Conservation (phyloP, 2,888 invertebrate genomes). For the Stenotaenia linearis region DNA sequence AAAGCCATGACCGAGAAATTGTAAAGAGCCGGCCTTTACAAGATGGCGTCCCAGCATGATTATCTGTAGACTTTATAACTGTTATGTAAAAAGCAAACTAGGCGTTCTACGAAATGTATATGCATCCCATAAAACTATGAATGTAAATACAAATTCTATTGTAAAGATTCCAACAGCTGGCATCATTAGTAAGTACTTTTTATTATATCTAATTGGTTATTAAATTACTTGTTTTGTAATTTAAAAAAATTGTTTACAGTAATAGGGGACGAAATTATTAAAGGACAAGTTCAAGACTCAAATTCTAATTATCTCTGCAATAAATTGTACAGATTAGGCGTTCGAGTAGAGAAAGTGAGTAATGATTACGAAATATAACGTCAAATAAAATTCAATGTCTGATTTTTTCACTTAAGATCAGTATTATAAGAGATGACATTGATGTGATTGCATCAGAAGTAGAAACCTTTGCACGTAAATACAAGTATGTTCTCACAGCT, state of each 20-base stretch:
- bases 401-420: not conserved
- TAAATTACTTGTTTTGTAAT: not conserved
- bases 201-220: not conserved
- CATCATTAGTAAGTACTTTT: slow-evolving; percentile 33
- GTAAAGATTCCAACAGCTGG: slow-evolving; percentile 34
- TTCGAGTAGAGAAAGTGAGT: slow-evolving; percentile 55
- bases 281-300: slow-evolving; percentile 63
- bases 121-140: not conserved
- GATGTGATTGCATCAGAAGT: slow-evolving; percentile 61
- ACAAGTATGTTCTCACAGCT: slow-evolving; percentile 63
- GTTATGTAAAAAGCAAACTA: too few species aligned
- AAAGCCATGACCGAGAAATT: too few species aligned
- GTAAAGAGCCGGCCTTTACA: not conserved
- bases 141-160: not conserved
- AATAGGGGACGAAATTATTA: slow-evolving; percentile 71
- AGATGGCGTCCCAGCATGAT: not conserved
- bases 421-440: slow-evolving; percentile 60
- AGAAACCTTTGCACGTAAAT: slow-evolving; percentile 55
- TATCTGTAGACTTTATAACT: not conserved
- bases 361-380: too few species aligned
- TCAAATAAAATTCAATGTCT: not conserved
- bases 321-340: slow-evolving; percentile 58
- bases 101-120: not conserved
- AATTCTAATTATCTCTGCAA: slow-evolving; percentile 61
- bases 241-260: slow-evolving; percentile 45